phyloP scores from a whole-genome alignment of 92 coral and sea anemone species.

The Palythoa grandis region DNA sequence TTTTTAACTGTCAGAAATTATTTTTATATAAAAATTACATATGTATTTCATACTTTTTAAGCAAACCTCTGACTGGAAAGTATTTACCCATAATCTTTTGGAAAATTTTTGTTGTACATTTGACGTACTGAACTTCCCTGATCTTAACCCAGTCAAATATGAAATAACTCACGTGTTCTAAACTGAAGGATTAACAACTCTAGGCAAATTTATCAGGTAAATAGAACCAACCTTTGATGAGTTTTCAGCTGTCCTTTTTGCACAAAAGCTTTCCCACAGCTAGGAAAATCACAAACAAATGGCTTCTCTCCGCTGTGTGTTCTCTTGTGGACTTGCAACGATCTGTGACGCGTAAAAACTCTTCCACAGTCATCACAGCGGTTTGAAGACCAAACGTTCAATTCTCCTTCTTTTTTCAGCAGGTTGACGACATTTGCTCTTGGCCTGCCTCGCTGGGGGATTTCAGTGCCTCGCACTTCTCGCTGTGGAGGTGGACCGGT shows the following conservation, averaged over 20 bases:
- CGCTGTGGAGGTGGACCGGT: constrained; percentile 25
- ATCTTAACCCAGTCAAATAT: background rate
- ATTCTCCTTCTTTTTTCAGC: constrained; percentile 59
- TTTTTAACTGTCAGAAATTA: constrained; percentile 14
- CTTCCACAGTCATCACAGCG: constrained; percentile 69
- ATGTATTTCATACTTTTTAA: background rate
- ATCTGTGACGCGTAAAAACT: constrained; percentile 69
- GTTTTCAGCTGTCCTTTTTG: constrained; percentile 70
- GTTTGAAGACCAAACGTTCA: constrained; percentile 60
- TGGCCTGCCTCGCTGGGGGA: constrained; percentile 71
- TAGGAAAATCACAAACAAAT: constrained; percentile 61
- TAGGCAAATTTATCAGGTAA: background rate
- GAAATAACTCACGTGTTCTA: constrained; percentile 4
- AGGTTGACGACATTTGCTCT: constrained; percentile 58
- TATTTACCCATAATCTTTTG: background rate
- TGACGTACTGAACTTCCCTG: background rate
- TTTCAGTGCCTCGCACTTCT: constrained; percentile 25
- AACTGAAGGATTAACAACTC: background rate
- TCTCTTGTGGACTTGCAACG: constrained; percentile 68
- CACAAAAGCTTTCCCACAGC: constrained; percentile 67
- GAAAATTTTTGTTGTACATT: background rate
- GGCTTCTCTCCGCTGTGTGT: constrained; percentile 69
- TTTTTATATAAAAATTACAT: background rate
- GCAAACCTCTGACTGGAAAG: background rate
- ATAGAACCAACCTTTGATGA: constrained; percentile 50